Base-by-base conservation (phyloP, 1,140 invertebrate species). In the Notospermus geniculatus region DNA sequence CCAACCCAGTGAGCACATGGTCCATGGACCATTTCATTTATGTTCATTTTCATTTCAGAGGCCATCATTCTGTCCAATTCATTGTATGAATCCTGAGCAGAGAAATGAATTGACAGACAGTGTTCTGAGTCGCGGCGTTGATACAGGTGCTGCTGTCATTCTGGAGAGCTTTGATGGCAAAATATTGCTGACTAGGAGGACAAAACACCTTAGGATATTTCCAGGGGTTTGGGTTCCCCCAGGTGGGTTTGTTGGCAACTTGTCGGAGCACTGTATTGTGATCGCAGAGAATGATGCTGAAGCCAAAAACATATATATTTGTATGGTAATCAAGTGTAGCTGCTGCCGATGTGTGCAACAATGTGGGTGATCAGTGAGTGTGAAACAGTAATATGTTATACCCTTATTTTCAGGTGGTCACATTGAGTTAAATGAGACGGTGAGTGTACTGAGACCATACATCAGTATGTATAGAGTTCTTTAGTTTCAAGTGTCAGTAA, bases 191-290 rank as follows among this genome's bases (percentile, higher is more conserved):
- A 81, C 79, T 7, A 69, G 76, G 46, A 60, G 82, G 60, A 71
- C 80, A 11, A 55, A 58, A 4, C 74, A 77, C 60, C 74, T 83
- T 60, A 64, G 76, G 39, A 80, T 77, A 36, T 83, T 82, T 71
- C 80, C 82, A 13, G 74, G 77, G 2, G 64, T 77, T 9, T 83
- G 82, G 82, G 81, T 82, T n/a, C 80, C 80, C 57, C 82, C 82
- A 65, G 75, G 75, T 70, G 2, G 29, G 17, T 1, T 29, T 19
- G n/a, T 60, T n/a, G n/a, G n/a, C n/a, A n/a, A n/a, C n/a, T n/a
- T n/a, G n/a, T n/a, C n/a, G n/a, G n/a, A n/a, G n/a, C n/a, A n/a
- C n/a, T n/a, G n/a, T n/a, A n/a, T n/a, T n/a, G n/a, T n/a, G n/a
- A n/a, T n/a, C n/a, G n/a, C n/a, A n/a, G n/a, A n/a, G n/a, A n/a